Base-by-base conservation (phyloP, 1,140 invertebrate species). In the Tetraneura akinire region DNA sequence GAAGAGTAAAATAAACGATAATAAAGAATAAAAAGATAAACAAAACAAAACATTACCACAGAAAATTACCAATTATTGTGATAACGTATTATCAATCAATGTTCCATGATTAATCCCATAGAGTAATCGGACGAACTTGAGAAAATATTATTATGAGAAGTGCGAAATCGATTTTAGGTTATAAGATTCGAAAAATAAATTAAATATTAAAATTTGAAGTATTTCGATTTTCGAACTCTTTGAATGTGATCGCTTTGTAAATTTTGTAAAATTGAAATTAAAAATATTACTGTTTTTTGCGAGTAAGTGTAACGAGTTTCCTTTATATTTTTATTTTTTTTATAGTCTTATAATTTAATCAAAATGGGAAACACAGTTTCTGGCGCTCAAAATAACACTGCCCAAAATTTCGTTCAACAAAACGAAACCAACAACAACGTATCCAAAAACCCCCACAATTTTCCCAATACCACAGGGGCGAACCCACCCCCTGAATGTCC, bases 401-500 rank as follows among this genome's bases (percentile, higher is more conserved):
- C n/a, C 0, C 66, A 68, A 4, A 16, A 11, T 8, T 29, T 71
- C 18, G 23, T 71, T 5, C 21, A 29, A 32, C 68, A 23, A 9
- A 26, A 68, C 3, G 66, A 68, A 23, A 23, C 26, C 4, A 51
- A 51, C 23, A 29, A 49, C 45, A 29, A 47, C 10, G 42, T 9
- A 16, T 14, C 37, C 21, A 45, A 71, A 51, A 71, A 51, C 29
- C 68, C 68, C 11, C 55, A 78, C 9, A 32, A 60, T 4, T 6
- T 23, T 1, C 26, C 13, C 8, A 60, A 23, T 1, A 62, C 14
- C 0, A 37, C 11, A 9, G 74, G 37, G 0, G 4, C 18, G 37
- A 81, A 10, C 21, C 51, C 68, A 5, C 68, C 66, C 0, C 51
- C 68, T 1, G 80, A 81, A 64, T 81, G 80, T 18, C 80, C 80